phyloP scores from a whole-genome alignment of 2,888 invertebrate species.

The Lutraria lutraria region DNA sequence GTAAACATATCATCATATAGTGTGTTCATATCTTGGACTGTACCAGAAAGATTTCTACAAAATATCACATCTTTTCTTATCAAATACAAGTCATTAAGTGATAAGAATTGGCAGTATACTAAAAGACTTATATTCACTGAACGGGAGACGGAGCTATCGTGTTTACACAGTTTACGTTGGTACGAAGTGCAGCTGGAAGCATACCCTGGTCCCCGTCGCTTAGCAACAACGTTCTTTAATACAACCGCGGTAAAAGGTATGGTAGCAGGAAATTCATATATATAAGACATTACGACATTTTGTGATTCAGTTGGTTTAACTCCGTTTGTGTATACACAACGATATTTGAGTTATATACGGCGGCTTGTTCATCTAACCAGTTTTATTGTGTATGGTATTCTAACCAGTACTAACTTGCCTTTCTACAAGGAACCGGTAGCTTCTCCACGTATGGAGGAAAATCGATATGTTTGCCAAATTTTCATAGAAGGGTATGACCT shows the following conservation, averaged over 20 bases:
- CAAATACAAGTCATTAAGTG: constrained; percentile 57
- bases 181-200: constrained; percentile 57
- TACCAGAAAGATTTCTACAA: constrained; percentile 27
- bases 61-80: constrained; percentile 54
- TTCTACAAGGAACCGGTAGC: too few relatives aligned
- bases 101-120: constrained; percentile 50
- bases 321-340: too few relatives aligned
- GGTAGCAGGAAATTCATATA: background rate
- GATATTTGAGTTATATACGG: too few relatives aligned
- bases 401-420: too few relatives aligned
- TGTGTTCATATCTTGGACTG: constrained; percentile 51
- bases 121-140: constrained; percentile 54
- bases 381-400: too few relatives aligned
- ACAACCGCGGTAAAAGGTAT: constrained; percentile 57
- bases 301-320: too few relatives aligned
- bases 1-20: constrained; percentile 53
- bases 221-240: constrained; percentile 62
- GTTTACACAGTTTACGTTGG: constrained; percentile 55
- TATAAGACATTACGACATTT: too few relatives aligned
- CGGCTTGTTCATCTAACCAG: too few relatives aligned
- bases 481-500: too few relatives aligned
- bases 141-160: constrained; percentile 31
- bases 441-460: too few relatives aligned
- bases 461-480: too few relatives aligned
- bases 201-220: constrained; percentile 42